Base-by-base conservation (phyloP, 2,113 vertebrate species). In the Ptychochromis oligacanthus region DNA sequence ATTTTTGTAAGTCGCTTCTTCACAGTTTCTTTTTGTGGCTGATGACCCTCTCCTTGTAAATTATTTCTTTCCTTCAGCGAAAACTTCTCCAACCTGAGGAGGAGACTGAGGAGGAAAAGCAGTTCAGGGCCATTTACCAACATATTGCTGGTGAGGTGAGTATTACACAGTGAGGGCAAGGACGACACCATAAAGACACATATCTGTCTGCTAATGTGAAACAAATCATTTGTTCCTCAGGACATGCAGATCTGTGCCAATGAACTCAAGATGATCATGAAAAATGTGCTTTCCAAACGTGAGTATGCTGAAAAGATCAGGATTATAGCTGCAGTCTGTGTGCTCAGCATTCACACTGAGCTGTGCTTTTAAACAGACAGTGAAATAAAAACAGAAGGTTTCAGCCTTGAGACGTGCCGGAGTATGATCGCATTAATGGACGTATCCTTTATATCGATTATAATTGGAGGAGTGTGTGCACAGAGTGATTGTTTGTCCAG, bases 391-490 rank as follows among this genome's bases (percentile, higher is more conserved):
- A 93, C 96, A 13, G 96, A 97, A 49, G 98, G 97, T 5, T 99
- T 99, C 94, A 97, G 96, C 7, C 81, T 98, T 43, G 98, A 99
- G 88, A 98, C 97, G 22, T 99, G 98, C 87, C 97, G 98, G 28
- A 99, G 98, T 93, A 99, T 99, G 97, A 99, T 99, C 22, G 98
- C 98, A 13, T 93, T 99, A 72, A 97, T 99, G 98, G 98, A 99
- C 36, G 98, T 99, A 99, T 99, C 98, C 97, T 97, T 95, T 20
- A 10, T 58, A 36, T 2, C 14, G 7, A 6, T 28, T 52, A 2
- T 60, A 38, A 2, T 5, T 22, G 7, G 9, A 49, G 11, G 36
- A 8, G n/a, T 22, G 14, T 15, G 17, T 43, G 26, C 14, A 26
- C 14, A n/a, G 12, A 56, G 55, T 2, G 17, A 22, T 46, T 67